A percentile compares a stretch with the other conserved stretches of the same genome.
phyloP scores from a whole-genome alignment of 2,797 vertebrate species.

The Sebastes itinus region DNA sequence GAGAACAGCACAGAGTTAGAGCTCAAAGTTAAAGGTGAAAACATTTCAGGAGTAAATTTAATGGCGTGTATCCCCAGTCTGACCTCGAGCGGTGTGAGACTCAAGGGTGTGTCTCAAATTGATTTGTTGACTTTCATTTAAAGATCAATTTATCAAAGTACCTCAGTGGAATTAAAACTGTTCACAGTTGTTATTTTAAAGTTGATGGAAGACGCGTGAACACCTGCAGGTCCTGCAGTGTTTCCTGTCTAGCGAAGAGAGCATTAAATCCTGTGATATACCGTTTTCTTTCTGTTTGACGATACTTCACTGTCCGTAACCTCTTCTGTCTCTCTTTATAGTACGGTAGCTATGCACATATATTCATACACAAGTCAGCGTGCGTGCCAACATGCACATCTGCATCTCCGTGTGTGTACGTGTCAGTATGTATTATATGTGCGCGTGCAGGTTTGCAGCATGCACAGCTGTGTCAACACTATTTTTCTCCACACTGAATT shows the following conservation, averaged over 20 bases:
- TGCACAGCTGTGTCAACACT: constrained; percentile 46
- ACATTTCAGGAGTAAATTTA: constrained; percentile 23
- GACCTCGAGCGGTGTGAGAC: neutral
- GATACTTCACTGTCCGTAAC: neutral
- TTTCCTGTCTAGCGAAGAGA: constrained; percentile 6
- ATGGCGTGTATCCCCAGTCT: neutral
- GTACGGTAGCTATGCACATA: neutral
- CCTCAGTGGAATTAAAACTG: neutral
- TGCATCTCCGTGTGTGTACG: neutral
- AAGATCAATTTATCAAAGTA: constrained; percentile 31
- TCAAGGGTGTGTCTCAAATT: constrained; percentile 15
- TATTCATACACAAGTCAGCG: neutral
- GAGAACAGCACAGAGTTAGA: constrained; percentile 17
- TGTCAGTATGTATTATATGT: neutral
- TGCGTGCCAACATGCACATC: constrained; percentile 6
- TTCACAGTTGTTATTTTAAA: constrained; percentile 21
- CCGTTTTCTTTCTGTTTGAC: neutral
- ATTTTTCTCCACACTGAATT: neutral
- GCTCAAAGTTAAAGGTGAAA: constrained; percentile 13
- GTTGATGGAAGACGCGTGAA: neutral
- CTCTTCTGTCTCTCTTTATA: neutral
- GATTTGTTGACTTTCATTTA: constrained; percentile 15
- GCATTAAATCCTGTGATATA: neutral
- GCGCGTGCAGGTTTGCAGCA: neutral
- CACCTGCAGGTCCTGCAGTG: neutral